Evolutionary conservation across 2,113 vertebrate species (phyloP).

Genomic region (human): GRCh38 chr22:17457501-17458000

Average conservation of each 20-base stretch:
- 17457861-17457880: neutral
- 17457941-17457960: neutral
- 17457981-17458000: neutral
- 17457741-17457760: neutral
- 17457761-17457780: neutral
- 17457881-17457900: neutral
- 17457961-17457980: neutral
- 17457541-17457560: neutral
- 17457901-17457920: neutral
- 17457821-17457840: neutral
- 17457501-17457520: too few relatives aligned
- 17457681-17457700: neutral
- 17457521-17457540: neutral
- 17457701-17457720: neutral
- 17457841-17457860: neutral
- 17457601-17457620: neutral
- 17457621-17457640: neutral
- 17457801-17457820: neutral
- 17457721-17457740: neutral
- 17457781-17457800: neutral
- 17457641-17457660: neutral
- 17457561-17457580: neutral
- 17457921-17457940: neutral
- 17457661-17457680: neutral
- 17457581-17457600: neutral